Conservation (phyloP, 2,888 invertebrate genomes). For the Pantelozetes paolii region DNA sequence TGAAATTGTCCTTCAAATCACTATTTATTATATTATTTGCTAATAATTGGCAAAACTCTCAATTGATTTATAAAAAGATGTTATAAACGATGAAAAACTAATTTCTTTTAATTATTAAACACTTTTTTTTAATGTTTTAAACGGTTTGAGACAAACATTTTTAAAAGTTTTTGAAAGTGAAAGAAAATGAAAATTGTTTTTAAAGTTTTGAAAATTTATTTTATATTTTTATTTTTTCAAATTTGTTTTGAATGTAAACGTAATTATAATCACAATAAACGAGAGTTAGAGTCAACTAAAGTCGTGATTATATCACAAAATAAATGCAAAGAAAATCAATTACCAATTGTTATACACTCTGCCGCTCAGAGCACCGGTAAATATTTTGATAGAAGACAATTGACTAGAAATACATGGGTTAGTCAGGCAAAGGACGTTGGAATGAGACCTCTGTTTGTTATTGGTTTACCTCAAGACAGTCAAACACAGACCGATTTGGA, state of each 20-base stretch:
- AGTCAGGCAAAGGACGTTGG: slow-evolving; percentile 7
- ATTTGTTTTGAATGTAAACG: background rate
- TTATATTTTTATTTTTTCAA: too few relatives aligned
- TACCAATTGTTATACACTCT: slow-evolving; percentile 40
- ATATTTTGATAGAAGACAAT: slow-evolving; percentile 34
- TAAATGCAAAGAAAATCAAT: slow-evolving; percentile 18
- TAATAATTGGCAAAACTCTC: too few relatives aligned
- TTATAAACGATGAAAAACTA: too few relatives aligned
- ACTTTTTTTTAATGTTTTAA: too few relatives aligned
- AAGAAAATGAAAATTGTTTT: too few relatives aligned
- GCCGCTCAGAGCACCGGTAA: slow-evolving; percentile 36
- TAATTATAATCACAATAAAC: slow-evolving; percentile 31
- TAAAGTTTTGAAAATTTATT: too few relatives aligned
- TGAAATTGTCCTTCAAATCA: too few relatives aligned
- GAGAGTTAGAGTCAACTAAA: slow-evolving; percentile 32
- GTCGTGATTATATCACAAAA: slow-evolving; percentile 26
- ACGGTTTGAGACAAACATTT: too few relatives aligned
- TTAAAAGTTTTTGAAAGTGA: too few relatives aligned
- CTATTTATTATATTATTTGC: too few relatives aligned
- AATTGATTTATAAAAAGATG: too few relatives aligned
- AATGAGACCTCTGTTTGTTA: slow-evolving; percentile 39
- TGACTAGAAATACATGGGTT: slow-evolving; percentile 36
- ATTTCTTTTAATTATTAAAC: too few relatives aligned
- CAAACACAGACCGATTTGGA: slow-evolving; percentile 27
- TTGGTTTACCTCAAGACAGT: slow-evolving; percentile 35